Base-by-base conservation (phyloP, 2,113 vertebrate species). In the Anolis sagrei region DNA sequence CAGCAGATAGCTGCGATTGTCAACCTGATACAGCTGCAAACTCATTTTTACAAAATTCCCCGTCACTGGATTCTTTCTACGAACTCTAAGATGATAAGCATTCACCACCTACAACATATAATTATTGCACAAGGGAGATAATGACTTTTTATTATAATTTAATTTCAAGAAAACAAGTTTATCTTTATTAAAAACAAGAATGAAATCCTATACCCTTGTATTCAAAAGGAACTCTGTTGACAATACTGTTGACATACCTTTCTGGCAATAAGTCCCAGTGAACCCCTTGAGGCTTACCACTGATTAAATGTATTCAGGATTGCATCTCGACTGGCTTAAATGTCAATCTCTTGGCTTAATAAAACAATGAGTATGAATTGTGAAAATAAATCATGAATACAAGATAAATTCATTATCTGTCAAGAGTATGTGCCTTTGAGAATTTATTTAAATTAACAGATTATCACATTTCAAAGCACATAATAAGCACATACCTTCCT, bases 21-120 rank as follows among this genome's bases (percentile, higher is more conserved):
- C 98, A 91, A 99, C 99, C 92, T 99, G 98, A 94, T 99, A 99
- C n/a, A 99, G 98, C 92, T 99, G 99, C 86, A 99, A 96, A 90
- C 99, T 99, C 98, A 99, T 99, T 94, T 99, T 99, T 93, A 99
- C 98, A 14, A 98, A 97, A 89, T 97, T 99, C 61, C 98, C 98
- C 0, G 99, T 99, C 54, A 99, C 98, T 0, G 98, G 97, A 90
- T 99, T 99, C 97, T 97, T 99, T 89, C 97, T 97, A 61, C 98
- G 96, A 86, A 99, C 98, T 61, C 98, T 93, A 85, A 99, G 97
- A 80, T 99, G 98, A 92, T 99, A 99, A 13, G 98, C 97, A 84
- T 99, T 99, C 92, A 99, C 98, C 91, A 98, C 98, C 98, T 99
- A 91, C 87, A 94, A 92, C 0, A 0, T 19, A 48, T 89, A 90